Evolutionary conservation across 1,140 invertebrate genomes (phyloP).

Genomic region (Helicoverpa zea): DNA sequence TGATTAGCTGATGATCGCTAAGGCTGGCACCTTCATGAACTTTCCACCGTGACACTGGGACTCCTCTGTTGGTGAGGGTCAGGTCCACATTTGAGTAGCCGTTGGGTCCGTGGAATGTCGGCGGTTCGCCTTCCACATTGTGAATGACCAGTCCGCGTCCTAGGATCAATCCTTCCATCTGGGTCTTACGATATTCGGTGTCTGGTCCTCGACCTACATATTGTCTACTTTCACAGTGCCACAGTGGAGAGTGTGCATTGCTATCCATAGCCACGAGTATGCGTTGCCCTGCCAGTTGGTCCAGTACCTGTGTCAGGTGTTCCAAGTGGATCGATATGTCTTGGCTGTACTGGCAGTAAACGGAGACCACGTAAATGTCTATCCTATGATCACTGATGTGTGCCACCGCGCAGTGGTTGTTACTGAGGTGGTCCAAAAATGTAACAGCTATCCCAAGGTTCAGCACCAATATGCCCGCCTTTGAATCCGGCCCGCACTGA

Average conservation of each 20-base stretch:
- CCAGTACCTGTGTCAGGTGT: too few relatives aligned
- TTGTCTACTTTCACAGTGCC: too few relatives aligned
- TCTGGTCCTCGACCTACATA: background rate
- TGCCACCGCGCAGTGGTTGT: background rate
- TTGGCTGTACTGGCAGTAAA: background rate
- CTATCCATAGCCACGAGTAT: too few relatives aligned
- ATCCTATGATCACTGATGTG: background rate
- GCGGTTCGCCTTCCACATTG: background rate
- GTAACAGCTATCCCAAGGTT: background rate
- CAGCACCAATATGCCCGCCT: background rate
- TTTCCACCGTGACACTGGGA: background rate
- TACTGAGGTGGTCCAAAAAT: background rate
- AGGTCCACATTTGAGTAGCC: background rate
- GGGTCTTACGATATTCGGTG: background rate
- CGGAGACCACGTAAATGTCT: background rate
- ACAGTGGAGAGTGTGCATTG: too few relatives aligned
- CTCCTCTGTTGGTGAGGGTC: background rate
- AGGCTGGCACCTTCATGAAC: background rate
- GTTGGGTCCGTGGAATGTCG: background rate
- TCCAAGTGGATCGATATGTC: too few relatives aligned
- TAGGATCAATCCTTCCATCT: background rate
- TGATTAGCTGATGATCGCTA: background rate
- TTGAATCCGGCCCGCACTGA: background rate
- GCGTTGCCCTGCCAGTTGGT: too few relatives aligned
- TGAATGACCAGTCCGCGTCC: background rate